Conservation (phyloP, 2,888 invertebrate genomes). For the Tipula confusa region DNA sequence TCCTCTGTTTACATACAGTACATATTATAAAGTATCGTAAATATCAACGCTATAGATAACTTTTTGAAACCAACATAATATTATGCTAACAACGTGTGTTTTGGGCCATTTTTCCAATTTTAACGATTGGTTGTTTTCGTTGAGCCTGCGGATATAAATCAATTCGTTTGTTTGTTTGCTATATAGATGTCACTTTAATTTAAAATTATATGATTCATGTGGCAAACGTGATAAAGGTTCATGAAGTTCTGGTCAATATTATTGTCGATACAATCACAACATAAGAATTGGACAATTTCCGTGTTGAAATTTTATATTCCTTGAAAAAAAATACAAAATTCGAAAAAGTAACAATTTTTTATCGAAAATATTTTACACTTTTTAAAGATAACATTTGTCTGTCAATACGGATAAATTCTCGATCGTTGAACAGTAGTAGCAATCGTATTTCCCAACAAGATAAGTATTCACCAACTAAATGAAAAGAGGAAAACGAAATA, state of each 20-base stretch:
- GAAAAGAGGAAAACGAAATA: background rate
- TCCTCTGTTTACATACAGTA: too few relatives aligned
- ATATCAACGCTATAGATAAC: background rate
- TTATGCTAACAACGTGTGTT: background rate
- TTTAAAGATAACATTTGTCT: background rate
- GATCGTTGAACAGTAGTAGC: background rate
- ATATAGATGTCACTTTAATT: background rate
- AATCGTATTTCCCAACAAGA: background rate
- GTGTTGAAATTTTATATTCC: background rate
- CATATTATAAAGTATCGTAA: background rate
- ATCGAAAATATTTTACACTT: background rate
- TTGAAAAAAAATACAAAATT: background rate
- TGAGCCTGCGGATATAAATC: background rate
- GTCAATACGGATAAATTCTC: background rate
- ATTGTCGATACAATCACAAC: background rate
- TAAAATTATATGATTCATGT: slow-evolving; percentile 8
- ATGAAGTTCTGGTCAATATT: background rate
- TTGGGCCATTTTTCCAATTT: background rate
- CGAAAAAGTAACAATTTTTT: background rate
- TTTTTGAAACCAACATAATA: background rate
- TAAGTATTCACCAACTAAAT: background rate
- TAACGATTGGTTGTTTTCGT: background rate
- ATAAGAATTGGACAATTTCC: background rate
- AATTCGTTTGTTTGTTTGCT: background rate
- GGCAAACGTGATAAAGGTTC: background rate